phyloP scores from a whole-genome alignment of 2,113 vertebrate species.

The Notarius quadriscutis region DNA sequence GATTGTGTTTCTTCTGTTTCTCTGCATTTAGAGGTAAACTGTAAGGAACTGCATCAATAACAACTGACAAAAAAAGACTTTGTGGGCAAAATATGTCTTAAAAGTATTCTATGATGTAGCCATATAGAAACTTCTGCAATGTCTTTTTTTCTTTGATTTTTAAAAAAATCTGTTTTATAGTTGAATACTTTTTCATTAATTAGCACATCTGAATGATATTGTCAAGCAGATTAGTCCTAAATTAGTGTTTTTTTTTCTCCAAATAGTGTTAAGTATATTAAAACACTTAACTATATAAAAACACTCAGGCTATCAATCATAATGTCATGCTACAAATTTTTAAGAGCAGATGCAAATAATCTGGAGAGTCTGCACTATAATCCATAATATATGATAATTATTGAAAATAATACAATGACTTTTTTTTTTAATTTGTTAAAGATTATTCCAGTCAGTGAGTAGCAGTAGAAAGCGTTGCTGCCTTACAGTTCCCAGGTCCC shows the following conservation, averaged over 20 bases:
- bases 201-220: neutral
- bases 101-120: neutral
- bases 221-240: no score
- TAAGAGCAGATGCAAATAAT: neutral
- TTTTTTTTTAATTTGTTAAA: neutral
- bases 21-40: constrained; percentile 44
- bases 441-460: neutral
- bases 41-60: constrained; percentile 36
- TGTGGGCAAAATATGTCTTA: constrained; percentile 1
- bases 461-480: neutral
- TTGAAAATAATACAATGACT: neutral
- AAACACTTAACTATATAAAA: no score
- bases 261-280: neutral
- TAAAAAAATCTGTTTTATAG: neutral
- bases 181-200: neutral
- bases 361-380: neutral
- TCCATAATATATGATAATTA: neutral
- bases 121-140: constrained; percentile 1
- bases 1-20: constrained; percentile 40
- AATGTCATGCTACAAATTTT: neutral
- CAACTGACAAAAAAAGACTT: constrained; percentile 14
- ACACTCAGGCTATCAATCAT: neutral
- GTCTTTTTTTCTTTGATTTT: neutral
- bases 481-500: neutral
- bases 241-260: neutral